These are phyloP conservation scores for Lepilemur septentrionalis DNA, from an alignment of 2,797 vertebrate species.

Conservation along the genomic window DNA sequence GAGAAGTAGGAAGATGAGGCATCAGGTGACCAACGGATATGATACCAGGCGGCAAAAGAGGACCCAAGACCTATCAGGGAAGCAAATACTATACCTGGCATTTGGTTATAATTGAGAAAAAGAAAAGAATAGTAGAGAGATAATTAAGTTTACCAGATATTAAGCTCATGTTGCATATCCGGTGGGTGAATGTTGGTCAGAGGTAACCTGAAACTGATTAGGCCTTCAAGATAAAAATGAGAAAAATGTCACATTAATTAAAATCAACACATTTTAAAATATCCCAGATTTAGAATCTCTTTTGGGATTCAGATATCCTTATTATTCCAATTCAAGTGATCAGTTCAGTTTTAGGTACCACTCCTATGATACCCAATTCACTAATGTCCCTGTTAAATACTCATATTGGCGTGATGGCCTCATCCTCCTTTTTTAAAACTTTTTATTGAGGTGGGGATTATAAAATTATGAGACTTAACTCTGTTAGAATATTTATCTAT, in stretches of 20 bases:
- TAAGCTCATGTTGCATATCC: neutral
- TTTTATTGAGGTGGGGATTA: neutral
- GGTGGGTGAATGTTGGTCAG: neutral
- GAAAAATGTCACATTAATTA: neutral
- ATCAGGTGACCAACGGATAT: neutral
- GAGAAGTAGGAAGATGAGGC: neutral
- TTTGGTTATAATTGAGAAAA: neutral
- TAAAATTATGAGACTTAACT: neutral
- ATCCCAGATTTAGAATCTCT: neutral
- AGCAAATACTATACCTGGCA: neutral
- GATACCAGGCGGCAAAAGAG: neutral
- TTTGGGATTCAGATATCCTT: neutral
- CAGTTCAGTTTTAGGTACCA: neutral
- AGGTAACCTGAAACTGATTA: neutral
- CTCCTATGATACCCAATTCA: neutral
- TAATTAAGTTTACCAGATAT: neutral
- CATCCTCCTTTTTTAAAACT: neutral
- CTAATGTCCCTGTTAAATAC: neutral
- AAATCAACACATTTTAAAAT: neutral
- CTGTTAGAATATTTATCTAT: neutral
- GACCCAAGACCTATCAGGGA: neutral
- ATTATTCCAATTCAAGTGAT: neutral
- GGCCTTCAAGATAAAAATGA: constrained; percentile 19
- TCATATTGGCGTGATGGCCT: neutral
- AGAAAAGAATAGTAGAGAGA: neutral